These are phyloP conservation scores for Hedya salicella DNA, from an alignment of 2,888 invertebrate genomes.

Conservation along the genomic window DNA sequence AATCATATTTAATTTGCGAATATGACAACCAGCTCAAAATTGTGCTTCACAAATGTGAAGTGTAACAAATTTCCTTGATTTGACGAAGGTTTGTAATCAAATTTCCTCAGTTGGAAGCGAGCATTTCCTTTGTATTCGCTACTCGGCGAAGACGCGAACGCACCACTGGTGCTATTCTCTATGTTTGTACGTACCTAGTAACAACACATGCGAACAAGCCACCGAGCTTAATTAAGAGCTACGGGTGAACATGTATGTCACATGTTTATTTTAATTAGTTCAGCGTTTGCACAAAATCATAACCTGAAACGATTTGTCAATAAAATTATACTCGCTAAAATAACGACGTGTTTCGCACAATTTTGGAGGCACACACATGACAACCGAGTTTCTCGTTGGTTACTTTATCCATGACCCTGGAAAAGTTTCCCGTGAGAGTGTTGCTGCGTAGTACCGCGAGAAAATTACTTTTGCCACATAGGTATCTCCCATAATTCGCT, in stretches of 20 bases:
- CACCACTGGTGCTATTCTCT: slow-evolving; percentile 12
- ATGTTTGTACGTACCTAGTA: background rate
- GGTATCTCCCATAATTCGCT: slow-evolving; percentile 29
- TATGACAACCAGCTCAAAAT: background rate
- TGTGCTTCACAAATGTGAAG: no score
- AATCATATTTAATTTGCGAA: background rate
- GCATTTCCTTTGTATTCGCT: slow-evolving; percentile 18
- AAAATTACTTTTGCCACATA: slow-evolving; percentile 40
- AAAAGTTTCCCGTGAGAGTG: slow-evolving; percentile 34
- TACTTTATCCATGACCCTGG: slow-evolving; percentile 39
- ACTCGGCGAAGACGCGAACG: slow-evolving; percentile 16
- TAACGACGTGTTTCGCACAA: background rate
- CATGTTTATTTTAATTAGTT: slow-evolving; percentile 10
- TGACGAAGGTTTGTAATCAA: slow-evolving; percentile 18
- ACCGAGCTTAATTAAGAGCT: slow-evolving; percentile 9
- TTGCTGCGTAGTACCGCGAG: slow-evolving; percentile 30
- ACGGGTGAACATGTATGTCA: slow-evolving; percentile 11
- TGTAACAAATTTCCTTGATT: slow-evolving; percentile 11
- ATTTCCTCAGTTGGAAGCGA: slow-evolving; percentile 21
- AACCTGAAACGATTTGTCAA: slow-evolving; percentile 2
- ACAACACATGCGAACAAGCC: background rate
- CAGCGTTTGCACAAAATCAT: background rate
- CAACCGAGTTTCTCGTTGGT: slow-evolving; percentile 35
- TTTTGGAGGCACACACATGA: slow-evolving; percentile 27
- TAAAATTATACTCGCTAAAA: slow-evolving; percentile 3